These are phyloP conservation scores for Alitta virens DNA, from an alignment of 2,888 invertebrate species.

Conservation along the genomic window DNA sequence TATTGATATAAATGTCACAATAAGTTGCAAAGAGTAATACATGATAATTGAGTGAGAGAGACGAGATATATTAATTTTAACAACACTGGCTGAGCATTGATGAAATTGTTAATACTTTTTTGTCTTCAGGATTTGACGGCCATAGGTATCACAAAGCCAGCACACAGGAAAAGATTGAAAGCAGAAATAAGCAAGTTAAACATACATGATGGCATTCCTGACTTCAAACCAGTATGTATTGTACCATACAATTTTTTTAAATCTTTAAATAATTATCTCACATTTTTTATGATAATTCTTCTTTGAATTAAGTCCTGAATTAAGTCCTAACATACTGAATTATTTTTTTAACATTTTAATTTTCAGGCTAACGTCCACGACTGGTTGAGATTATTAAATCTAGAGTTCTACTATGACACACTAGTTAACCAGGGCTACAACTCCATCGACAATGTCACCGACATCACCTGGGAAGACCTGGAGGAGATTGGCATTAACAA, in stretches of 20 bases:
- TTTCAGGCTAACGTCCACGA: slow-evolving; percentile 86
- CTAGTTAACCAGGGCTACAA: slow-evolving; percentile 90
- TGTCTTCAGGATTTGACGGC: slow-evolving; percentile 67
- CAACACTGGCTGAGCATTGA: no score
- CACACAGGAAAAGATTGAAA: slow-evolving; percentile 92
- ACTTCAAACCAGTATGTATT: slow-evolving; percentile 57
- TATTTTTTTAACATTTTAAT: no score
- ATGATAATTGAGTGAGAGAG: no score
- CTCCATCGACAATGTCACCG: slow-evolving; percentile 89
- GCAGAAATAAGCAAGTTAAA: slow-evolving; percentile 92
- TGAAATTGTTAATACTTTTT: no score
- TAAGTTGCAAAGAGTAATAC: no score
- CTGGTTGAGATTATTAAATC: slow-evolving; percentile 81
- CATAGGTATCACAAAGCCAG: slow-evolving; percentile 88
- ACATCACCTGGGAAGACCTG: slow-evolving; percentile 97
- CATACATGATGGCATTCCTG: slow-evolving; percentile 90
- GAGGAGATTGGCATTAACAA: slow-evolving; percentile 79
- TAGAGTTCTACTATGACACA: slow-evolving; percentile 89
- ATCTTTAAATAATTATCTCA: no score
- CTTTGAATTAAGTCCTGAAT: no score
- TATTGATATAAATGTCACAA: no score
- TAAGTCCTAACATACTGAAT: no score
- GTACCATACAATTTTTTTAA: no score
- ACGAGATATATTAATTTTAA: no score
- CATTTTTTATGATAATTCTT: no score